These are phyloP conservation scores for Nothocercus julius DNA, from an alignment of 2,113 vertebrate genomes.

Conservation along the genomic window DNA sequence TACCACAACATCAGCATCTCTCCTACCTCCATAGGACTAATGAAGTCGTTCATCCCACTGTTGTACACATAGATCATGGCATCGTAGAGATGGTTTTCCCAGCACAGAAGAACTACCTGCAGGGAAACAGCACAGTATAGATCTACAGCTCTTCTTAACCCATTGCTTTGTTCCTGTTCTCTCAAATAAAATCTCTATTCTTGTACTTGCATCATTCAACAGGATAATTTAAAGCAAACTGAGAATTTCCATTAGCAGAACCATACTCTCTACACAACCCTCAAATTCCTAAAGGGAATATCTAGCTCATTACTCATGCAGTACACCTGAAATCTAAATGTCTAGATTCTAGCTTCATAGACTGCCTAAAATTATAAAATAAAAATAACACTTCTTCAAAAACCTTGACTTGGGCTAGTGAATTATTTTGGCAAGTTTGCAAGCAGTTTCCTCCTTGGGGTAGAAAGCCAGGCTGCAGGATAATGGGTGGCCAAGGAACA, in stretches of 20 bases:
- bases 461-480: neutral
- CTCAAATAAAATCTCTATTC: neutral
- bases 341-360: neutral
- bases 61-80: constrained; percentile 98
- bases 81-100: constrained; percentile 94
- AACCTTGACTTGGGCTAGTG: neutral
- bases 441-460: neutral
- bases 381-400: neutral
- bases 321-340: neutral
- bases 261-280: neutral
- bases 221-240: neutral
- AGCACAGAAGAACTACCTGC: constrained; percentile 93
- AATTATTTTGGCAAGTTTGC: neutral
- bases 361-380: neutral
- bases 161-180: neutral
- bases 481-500: neutral
- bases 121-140: constrained; percentile 14
- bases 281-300: neutral
- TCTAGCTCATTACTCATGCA: fast-evolving
- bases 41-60: constrained; percentile 97
- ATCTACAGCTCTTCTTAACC: neutral
- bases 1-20: neutral
- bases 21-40: constrained; percentile 95
- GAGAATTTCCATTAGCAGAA: neutral
- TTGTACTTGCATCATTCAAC: neutral